Evolutionary conservation across 2,888 invertebrate species (phyloP).

Genomic region (Embidobia sp.): DNA sequence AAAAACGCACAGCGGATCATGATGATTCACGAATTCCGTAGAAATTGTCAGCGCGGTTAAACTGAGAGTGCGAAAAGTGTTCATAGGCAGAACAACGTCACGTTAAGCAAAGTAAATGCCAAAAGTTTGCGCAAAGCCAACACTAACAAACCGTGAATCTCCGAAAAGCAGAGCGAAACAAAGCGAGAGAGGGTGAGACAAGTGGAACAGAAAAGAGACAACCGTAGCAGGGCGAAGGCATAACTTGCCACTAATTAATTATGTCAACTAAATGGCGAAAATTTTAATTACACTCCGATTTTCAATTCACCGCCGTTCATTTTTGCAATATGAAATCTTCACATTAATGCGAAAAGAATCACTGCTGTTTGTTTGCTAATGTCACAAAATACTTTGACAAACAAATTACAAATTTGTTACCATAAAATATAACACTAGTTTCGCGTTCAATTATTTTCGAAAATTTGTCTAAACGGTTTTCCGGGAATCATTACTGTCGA

Average conservation of each 20-base stretch:
- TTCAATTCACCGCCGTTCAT: conserved; percentile 31
- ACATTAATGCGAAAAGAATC: conserved; percentile 29
- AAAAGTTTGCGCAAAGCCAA: conserved; percentile 61
- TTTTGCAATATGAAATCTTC: conserved; percentile 36
- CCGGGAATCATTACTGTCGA: too few relatives aligned
- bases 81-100: conserved; percentile 60
- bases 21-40: conserved; percentile 42
- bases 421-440: too few relatives aligned
- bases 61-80: conserved; percentile 48
- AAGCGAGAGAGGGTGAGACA: too few relatives aligned
- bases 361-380: conserved; percentile 16
- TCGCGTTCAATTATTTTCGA: too few relatives aligned
- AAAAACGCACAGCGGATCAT: conserved; percentile 41
- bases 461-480: too few relatives aligned
- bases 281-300: conserved; percentile 32
- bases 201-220: too few relatives aligned
- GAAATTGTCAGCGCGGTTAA: conserved; percentile 48
- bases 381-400: too few relatives aligned
- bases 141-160: conserved; percentile 58
- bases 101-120: conserved; percentile 62
- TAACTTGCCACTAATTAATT: conserved; percentile 35
- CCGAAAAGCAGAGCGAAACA: conserved; percentile 33
- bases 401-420: too few relatives aligned
- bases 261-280: conserved; percentile 39
- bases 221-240: conserved; percentile 13